Evolutionary conservation across 2,888 invertebrate genomes (phyloP).

Genomic region (Nycteola revayana): DNA sequence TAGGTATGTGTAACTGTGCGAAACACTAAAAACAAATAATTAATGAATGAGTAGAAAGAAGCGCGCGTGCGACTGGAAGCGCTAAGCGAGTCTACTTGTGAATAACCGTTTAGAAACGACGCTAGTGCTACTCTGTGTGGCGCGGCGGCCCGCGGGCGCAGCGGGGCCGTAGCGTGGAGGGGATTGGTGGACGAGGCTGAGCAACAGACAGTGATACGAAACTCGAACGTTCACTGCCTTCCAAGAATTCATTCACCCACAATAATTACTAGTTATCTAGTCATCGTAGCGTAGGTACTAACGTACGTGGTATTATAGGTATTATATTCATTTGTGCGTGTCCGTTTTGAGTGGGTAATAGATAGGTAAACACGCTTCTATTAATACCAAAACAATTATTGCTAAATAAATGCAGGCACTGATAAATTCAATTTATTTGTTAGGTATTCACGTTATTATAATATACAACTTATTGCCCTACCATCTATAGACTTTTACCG

Average conservation of each 20-base stretch:
- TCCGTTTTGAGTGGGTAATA: background rate
- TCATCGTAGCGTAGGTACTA: too few species aligned
- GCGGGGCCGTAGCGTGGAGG: constrained; percentile 23
- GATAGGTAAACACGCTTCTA: too few species aligned
- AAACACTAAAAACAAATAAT: constrained; percentile 11
- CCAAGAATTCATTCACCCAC: constrained; percentile 67
- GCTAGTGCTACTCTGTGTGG: constrained; percentile 13
- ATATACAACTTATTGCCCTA: too few species aligned
- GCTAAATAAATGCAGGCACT: too few species aligned
- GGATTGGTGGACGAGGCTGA: constrained; percentile 40
- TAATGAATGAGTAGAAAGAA: constrained; percentile 1
- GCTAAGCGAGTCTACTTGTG: background rate
- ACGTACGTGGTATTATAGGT: too few species aligned
- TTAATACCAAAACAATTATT: too few species aligned
- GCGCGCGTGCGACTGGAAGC: constrained; percentile 1
- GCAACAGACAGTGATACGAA: constrained; percentile 46
- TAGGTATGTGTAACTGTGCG: background rate
- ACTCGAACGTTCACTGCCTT: constrained; percentile 61
- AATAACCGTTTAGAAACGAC: constrained; percentile 12
- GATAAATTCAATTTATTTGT: too few species aligned
- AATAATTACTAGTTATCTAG: constrained; percentile 52
- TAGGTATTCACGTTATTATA: too few species aligned
- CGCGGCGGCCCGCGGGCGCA: constrained; percentile 1
- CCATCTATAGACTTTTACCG: too few species aligned
- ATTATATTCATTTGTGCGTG: constrained; percentile 30